Conservation (phyloP, 2,113 vertebrate genomes). For the Anguilla rostrata region DNA sequence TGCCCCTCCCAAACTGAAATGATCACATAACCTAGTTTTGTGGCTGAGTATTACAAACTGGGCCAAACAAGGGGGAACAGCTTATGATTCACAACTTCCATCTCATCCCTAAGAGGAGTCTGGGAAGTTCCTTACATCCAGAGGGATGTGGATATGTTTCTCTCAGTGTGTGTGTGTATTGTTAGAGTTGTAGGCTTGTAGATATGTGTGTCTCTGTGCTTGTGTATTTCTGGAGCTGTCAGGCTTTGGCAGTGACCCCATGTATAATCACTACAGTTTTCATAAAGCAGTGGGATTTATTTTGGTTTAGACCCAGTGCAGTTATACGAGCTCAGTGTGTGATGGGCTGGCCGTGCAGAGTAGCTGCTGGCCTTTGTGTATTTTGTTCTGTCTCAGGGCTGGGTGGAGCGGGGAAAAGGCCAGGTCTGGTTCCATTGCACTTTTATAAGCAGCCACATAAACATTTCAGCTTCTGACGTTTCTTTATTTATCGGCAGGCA, state of each 20-base stretch:
- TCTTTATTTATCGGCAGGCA: conserved; percentile 66
- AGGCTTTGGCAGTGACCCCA: conserved; percentile 9
- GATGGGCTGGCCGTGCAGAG: conserved; percentile 19
- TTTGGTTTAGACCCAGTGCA: conserved; percentile 32
- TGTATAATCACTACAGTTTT: conserved; percentile 34
- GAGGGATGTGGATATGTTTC: too few species aligned
- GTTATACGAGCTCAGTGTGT: conserved; percentile 19
- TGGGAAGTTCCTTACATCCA: too few species aligned
- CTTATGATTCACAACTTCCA: too few species aligned
- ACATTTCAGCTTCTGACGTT: conserved; percentile 64
- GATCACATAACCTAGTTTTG: too few species aligned
- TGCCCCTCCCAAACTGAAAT: too few species aligned
- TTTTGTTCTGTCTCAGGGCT: conserved; percentile 50
- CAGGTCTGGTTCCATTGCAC: conserved; percentile 50
- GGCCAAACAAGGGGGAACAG: too few species aligned
- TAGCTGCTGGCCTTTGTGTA: conserved; percentile 53
- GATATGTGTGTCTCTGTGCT: background rate
- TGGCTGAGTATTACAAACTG: too few species aligned
- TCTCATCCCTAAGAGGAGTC: too few species aligned
- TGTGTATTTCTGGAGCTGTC: conserved; percentile 24
- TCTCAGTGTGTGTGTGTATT: too few species aligned
- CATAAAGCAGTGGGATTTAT: conserved; percentile 45
- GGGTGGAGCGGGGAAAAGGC: conserved; percentile 40
- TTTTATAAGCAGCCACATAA: conserved; percentile 54
- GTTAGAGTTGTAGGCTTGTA: background rate